These are phyloP conservation scores for Carcina quercana DNA, from an alignment of 2,888 invertebrate genomes.

Conservation along the genomic window DNA sequence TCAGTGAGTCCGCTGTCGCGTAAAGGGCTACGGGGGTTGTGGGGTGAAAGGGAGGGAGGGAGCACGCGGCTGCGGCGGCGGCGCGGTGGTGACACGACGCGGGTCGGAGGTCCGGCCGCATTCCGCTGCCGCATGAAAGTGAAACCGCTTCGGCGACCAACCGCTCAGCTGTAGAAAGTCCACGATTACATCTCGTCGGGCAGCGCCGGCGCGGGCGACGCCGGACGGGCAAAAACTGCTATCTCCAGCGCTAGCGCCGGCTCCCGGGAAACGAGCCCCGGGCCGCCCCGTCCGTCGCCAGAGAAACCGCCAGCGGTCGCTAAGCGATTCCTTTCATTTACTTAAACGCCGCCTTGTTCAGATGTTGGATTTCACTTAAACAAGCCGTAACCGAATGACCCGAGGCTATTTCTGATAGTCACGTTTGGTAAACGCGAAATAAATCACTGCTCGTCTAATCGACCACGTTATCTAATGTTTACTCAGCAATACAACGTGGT, in stretches of 20 bases:
- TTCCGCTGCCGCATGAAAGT: constrained; percentile 69
- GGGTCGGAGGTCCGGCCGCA: constrained; percentile 72
- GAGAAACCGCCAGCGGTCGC: constrained; percentile 40
- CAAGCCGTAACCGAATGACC: constrained; percentile 30
- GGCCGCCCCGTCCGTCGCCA: constrained; percentile 46
- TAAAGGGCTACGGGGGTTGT: constrained; percentile 6
- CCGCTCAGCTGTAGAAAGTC: constrained; percentile 69
- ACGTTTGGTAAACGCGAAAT: constrained; percentile 31
- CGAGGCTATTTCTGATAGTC: constrained; percentile 30
- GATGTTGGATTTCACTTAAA: constrained; percentile 48
- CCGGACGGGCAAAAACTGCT: constrained; percentile 64
- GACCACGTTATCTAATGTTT: constrained; percentile 32
- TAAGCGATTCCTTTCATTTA: constrained; percentile 52
- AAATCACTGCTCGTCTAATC: constrained; percentile 28
- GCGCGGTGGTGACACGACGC: constrained; percentile 38
- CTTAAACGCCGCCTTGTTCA: constrained; percentile 34
- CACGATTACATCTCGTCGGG: constrained; percentile 58
- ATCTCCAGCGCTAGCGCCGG: constrained; percentile 41
- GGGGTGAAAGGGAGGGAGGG: constrained; percentile 18
- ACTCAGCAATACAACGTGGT: too few relatives aligned
- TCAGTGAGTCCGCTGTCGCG: constrained; percentile 5
- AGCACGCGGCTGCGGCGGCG: constrained; percentile 25
- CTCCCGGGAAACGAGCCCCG: constrained; percentile 62
- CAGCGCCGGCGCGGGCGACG: constrained; percentile 30
- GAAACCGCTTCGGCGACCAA: constrained; percentile 57